phyloP scores from a whole-genome alignment of 2,797 vertebrate genomes.

The Melanotaenia pygmaea region DNA sequence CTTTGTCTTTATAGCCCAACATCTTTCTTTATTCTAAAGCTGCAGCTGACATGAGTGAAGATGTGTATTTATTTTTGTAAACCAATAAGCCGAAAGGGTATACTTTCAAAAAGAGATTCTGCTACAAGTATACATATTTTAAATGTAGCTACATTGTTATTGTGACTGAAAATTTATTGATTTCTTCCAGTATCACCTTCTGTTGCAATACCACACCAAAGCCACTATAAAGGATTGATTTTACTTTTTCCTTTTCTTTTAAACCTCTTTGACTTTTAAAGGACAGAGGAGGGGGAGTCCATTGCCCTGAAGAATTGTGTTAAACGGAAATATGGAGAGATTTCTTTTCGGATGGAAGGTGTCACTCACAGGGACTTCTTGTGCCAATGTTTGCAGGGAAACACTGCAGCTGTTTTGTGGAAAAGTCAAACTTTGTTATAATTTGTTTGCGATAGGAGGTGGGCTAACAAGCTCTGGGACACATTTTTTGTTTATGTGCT shows the following conservation, averaged over 20 bases:
- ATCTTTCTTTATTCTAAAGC: constrained; percentile 18
- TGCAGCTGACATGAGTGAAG: constrained; percentile 19
- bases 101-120: constrained; percentile 23
- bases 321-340: constrained; percentile 45
- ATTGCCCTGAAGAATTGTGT: constrained; percentile 30
- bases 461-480: constrained; percentile 67
- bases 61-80: constrained; percentile 15
- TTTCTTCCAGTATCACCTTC: constrained; percentile 49
- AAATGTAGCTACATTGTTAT: constrained; percentile 29
- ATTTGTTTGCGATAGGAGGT: constrained; percentile 63
- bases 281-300: constrained; percentile 62
- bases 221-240: constrained; percentile 76
- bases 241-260: constrained; percentile 16
- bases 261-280: constrained; percentile 62
- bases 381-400: constrained; percentile 49
- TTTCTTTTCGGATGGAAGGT: constrained; percentile 44
- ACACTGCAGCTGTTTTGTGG: constrained; percentile 33
- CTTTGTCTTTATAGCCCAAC: constrained; percentile 3
- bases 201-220: constrained; percentile 37
- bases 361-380: constrained; percentile 52
- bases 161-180: constrained; percentile 59
- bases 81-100: constrained; percentile 24
- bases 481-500: constrained; percentile 68
- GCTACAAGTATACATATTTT: constrained; percentile 2
- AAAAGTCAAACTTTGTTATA: constrained; percentile 59